Conservation (phyloP, 1,140 invertebrate genomes). For the Euura lappo region DNA sequence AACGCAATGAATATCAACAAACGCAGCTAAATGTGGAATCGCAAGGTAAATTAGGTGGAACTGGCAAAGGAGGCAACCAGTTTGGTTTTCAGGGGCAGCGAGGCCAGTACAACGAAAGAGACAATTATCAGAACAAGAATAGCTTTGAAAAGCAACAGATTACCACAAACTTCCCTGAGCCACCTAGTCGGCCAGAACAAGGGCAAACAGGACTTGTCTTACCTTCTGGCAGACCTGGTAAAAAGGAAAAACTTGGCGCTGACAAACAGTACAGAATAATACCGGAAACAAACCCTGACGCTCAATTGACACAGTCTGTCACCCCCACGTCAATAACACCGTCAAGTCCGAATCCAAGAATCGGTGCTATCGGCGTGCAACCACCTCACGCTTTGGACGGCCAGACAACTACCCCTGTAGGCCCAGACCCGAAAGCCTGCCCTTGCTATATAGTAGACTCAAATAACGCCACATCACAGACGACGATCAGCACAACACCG, state of each 20-base stretch:
- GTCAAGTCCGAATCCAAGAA: slow-evolving; percentile 16
- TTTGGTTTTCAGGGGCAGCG: background rate
- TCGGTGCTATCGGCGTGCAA: slow-evolving; percentile 39
- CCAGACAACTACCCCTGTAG: slow-evolving; percentile 43
- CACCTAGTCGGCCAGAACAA: slow-evolving; percentile 31
- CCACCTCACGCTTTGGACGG: slow-evolving; percentile 36
- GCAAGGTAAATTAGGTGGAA: background rate
- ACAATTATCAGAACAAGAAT: background rate
- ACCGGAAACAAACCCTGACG: background rate
- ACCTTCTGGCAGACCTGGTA: slow-evolving; percentile 17
- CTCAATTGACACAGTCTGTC: background rate
- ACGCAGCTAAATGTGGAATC: background rate
- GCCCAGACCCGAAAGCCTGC: slow-evolving; percentile 43
- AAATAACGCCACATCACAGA: slow-evolving; percentile 28
- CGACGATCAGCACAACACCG: slow-evolving; percentile 27
- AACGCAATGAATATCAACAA: slow-evolving; percentile 14
- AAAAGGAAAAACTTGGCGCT: slow-evolving; percentile 4
- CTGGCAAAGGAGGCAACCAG: background rate
- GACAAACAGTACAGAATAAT: background rate
- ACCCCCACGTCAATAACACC: slow-evolving; percentile 6
- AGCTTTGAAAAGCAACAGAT: slow-evolving; percentile 14
- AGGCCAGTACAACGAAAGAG: background rate
- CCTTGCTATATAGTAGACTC: slow-evolving; percentile 47
- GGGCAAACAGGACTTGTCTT: slow-evolving; percentile 11
- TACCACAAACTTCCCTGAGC: slow-evolving; percentile 17